Base-by-base conservation (phyloP, 2,888 invertebrate species). In the Andrena minutula region DNA sequence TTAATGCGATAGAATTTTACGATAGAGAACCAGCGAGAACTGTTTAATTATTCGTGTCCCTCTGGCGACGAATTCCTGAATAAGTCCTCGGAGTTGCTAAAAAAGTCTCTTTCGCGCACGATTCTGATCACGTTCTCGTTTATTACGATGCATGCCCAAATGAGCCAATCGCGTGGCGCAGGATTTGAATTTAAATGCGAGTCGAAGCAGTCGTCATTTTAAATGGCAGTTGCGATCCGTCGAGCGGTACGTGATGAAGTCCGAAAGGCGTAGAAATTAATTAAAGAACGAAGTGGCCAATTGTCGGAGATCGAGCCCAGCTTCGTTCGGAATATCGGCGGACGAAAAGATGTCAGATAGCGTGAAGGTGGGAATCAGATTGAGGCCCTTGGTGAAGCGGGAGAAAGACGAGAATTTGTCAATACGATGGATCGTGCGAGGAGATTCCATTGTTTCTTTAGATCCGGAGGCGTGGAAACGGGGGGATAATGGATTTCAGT, bases 361-460 rank as follows among this genome's bases (percentile, higher is more conserved):
- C 91, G 96, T 97, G 69, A 96, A 96, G 95, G 97, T 97, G 75
- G 97, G 96, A 81, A 96, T 97, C 76, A 96, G 97, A 94, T 95
- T 96, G 83, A 95, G 97, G 61, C 97, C 97, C 47, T 91, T 96
- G 20, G 96, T 96, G 87, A 92, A 94, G 88, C 95, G 96, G 70
- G 97, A 97, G 94, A 94, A 95, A 69, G 95, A 95, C 64, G 95
- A 95, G 10, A 95, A 95, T 88, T 94, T 95, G 72, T 92, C 94
- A 8, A 94, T 94, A 79, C 95, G 95, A 91, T 97, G 97, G 97
- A 94, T 94, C 51, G 95, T 96, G 41, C 94, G 95, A 66, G 95
- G 95, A 71, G 95, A 96, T 87, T 94, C 95, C 0, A 95, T 97
- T 16, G 94, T 95, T 83, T 95, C 96, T 79, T 90, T 95, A 0